A percentile compares a stretch with the other conserved stretches of the same genome.
These are phyloP conservation scores for Aethes cnicana DNA, from an alignment of 2,888 invertebrate genomes.

Conservation along the genomic window DNA sequence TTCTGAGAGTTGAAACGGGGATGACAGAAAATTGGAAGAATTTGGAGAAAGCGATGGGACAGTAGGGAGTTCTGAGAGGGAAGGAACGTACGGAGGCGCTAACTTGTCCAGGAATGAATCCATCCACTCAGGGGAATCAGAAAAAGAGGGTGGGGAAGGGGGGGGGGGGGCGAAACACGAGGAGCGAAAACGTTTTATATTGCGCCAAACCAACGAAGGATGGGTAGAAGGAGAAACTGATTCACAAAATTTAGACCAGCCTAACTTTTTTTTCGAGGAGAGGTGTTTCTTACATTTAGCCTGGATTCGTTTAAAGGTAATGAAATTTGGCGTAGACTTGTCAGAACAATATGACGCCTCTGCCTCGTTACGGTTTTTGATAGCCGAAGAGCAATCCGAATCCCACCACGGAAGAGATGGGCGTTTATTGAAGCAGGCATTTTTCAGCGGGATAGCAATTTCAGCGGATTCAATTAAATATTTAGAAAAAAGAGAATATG, in stretches of 20 bases:
- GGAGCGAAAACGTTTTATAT: background rate
- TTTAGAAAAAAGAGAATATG: background rate
- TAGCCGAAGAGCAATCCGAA: background rate
- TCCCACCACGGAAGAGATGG: background rate
- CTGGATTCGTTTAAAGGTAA: no score
- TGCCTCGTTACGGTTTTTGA: background rate
- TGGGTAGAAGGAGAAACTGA: background rate
- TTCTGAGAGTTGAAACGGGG: background rate
- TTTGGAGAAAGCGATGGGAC: background rate
- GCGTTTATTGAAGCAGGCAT: background rate
- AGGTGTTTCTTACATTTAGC: no score
- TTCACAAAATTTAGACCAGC: no score
- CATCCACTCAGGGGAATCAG: background rate
- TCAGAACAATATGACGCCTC: no score
- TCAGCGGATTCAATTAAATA: background rate
- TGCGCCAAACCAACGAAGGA: background rate
- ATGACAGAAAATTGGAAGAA: background rate
- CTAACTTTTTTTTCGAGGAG: no score
- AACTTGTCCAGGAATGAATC: background rate
- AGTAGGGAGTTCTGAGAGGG: background rate
- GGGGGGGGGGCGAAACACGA: no score
- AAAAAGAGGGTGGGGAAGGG: no score
- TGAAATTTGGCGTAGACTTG: no score
- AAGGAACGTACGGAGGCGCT: background rate
- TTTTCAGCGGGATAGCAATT: background rate